Conservation (phyloP, 2,113 vertebrate species). For the Pangasianodon hypophthalmus region DNA sequence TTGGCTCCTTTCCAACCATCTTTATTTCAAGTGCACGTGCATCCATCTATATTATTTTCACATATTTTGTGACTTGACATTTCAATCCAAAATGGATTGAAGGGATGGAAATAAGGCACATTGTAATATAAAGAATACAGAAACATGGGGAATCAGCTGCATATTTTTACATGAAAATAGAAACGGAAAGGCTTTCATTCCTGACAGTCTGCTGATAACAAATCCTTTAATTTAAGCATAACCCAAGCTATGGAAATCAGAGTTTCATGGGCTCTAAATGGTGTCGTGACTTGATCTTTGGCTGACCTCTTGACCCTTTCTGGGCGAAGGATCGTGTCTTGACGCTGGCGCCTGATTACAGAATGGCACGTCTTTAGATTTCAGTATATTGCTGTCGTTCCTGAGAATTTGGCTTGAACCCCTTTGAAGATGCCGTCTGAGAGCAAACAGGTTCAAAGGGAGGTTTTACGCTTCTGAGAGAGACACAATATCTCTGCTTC, state of each 20-base stretch:
- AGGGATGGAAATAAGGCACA: conserved; percentile 21
- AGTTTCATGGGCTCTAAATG: background rate
- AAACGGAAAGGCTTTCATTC: conserved; percentile 23
- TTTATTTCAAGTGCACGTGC: conserved; percentile 12
- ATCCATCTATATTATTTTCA: conserved; percentile 37
- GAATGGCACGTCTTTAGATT: background rate
- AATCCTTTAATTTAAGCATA: background rate
- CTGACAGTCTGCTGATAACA: conserved; percentile 27
- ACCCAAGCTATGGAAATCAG: background rate
- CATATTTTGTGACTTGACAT: conserved; percentile 33
- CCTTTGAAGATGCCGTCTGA: background rate
- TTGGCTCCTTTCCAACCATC: background rate
- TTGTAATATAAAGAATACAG: conserved; percentile 1
- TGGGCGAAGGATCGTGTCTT: background rate
- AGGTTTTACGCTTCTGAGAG: background rate
- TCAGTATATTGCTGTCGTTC: conserved; percentile 4
- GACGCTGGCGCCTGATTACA: background rate
- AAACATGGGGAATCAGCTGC: conserved; percentile 18
- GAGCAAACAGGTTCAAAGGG: conserved; percentile 1
- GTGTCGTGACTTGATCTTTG: background rate
- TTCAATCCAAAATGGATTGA: conserved; percentile 15
- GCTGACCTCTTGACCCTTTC: background rate
- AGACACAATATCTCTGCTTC: conserved; percentile 15
- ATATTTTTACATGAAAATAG: conserved; percentile 40
- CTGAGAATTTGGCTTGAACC: background rate